A percentile compares a stretch with the other conserved stretches of the same genome.
These are phyloP conservation scores for Catalaphyllia jardinei DNA, from an alignment of 64 coral and sea anemone genomes.

Conservation along the genomic window DNA sequence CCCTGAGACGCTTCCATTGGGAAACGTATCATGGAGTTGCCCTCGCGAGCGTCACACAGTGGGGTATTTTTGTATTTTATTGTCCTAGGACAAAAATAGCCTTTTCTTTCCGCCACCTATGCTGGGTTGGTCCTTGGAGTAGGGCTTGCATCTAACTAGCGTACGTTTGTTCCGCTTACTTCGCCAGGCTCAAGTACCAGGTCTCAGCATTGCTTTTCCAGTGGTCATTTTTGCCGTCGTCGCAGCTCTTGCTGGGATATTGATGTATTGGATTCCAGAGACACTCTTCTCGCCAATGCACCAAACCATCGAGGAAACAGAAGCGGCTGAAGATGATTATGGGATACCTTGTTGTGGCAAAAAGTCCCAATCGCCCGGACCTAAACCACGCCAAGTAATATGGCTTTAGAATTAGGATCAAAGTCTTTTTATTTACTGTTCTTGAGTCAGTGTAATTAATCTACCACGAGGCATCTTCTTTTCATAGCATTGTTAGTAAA, in stretches of 20 bases:
- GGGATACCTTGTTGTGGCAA: neutral
- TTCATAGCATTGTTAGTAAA: no score
- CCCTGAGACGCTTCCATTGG: no score
- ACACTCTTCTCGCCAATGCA: neutral
- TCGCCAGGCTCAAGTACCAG: constrained; percentile 36
- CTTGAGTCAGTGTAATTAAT: no score
- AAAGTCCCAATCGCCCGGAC: constrained; percentile 20
- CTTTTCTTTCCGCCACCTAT: no score
- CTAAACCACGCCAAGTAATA: constrained; percentile 6
- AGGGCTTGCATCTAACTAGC: neutral
- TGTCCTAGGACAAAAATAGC: no score
- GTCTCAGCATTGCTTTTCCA: constrained; percentile 48
- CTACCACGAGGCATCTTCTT: no score
- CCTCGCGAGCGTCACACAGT: no score
- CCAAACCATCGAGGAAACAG: constrained; percentile 16
- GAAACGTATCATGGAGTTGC: no score
- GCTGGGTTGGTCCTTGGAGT: no score
- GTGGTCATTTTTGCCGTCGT: constrained; percentile 25
- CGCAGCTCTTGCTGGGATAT: constrained; percentile 34
- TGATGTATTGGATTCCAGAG: constrained; percentile 41
- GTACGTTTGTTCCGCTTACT: neutral
- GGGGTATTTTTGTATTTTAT: no score
- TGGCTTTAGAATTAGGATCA: no score
- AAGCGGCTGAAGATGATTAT: neutral
- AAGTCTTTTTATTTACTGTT: no score